These are phyloP conservation scores for Chrysogorgia sp. DNA, from an alignment of 92 coral and sea anemone species.

Conservation along the genomic window DNA sequence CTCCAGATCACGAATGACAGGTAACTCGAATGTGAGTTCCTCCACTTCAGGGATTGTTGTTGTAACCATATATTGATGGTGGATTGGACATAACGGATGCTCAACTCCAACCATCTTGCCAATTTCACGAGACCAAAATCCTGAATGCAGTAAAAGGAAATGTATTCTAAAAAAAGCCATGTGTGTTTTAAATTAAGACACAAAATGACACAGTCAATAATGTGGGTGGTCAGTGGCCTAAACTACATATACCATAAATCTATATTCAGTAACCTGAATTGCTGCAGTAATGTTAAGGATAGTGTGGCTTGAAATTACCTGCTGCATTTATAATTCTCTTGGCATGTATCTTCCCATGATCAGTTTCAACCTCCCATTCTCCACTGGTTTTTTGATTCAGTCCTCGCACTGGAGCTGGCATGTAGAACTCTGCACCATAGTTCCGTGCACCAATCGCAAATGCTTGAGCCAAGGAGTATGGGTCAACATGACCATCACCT, in stretches of 20 bases:
- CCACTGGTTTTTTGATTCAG: constrained; percentile 79
- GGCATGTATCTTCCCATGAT: constrained; percentile 87
- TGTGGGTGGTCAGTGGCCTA: too few species aligned
- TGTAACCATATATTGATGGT: constrained; percentile 91
- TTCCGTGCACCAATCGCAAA: constrained; percentile 94
- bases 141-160: constrained; percentile 25
- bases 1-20: constrained; percentile 90
- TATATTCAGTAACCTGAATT: too few species aligned
- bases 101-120: constrained; percentile 92
- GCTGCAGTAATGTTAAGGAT: too few species aligned
- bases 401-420: constrained; percentile 94
- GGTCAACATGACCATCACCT: constrained; percentile 98
- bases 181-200: too few species aligned
- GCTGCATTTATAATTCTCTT: constrained; percentile 95
- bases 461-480: constrained; percentile 92
- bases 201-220: too few species aligned
- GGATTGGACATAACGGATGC: constrained; percentile 78
- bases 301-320: too few species aligned
- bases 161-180: not conserved
- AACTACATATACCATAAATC: too few species aligned
- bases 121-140: constrained; percentile 97
- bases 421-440: constrained; percentile 91
- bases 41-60: constrained; percentile 90
- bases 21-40: constrained; percentile 77
- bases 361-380: constrained; percentile 88